A percentile compares a stretch with the other conserved stretches of the same genome.
Conservation (phyloP, 1,140 invertebrate species). For the Drosophila nigrodunni region DNA sequence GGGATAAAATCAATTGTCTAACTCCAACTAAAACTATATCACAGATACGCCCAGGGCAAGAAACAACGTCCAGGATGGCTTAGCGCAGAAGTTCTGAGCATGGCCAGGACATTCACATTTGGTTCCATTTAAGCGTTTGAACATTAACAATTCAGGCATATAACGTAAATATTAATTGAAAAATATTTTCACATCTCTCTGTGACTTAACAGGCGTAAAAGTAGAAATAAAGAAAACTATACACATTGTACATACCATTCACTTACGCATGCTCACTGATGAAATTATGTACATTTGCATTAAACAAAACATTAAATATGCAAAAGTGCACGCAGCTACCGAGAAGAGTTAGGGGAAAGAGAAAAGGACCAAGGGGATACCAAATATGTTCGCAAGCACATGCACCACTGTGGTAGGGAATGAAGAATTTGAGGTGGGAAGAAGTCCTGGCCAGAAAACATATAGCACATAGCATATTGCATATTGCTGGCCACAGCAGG, state of each 20-base stretch:
- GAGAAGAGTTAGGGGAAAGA: not conserved
- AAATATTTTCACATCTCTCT: conserved; percentile 75
- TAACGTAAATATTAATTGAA: conserved; percentile 83
- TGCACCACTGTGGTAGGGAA: not conserved
- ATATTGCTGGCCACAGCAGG: conserved; percentile 68
- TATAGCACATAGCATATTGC: conserved; percentile 56
- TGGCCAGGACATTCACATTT: conserved; percentile 13
- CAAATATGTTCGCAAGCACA: conserved; percentile 54
- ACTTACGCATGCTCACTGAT: conserved; percentile 53
- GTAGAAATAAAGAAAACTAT: conserved; percentile 61
- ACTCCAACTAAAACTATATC: conserved; percentile 2
- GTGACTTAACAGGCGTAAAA: conserved; percentile 52
- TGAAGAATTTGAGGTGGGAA: not conserved
- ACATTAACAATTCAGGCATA: conserved; percentile 74
- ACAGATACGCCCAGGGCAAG: conserved; percentile 12
- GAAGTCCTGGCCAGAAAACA: conserved; percentile 2
- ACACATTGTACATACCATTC: conserved; percentile 35
- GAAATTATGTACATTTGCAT: conserved; percentile 83
- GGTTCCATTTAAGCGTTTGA: conserved; percentile 13
- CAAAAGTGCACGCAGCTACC: conserved; percentile 68
- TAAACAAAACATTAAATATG: conserved; percentile 83
- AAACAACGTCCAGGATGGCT: conserved; percentile 18
- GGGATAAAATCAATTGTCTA: conserved; percentile 30
- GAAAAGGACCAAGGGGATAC: not conserved
- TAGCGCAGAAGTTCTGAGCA: conserved; percentile 2